phyloP scores from a whole-genome alignment of 2,113 vertebrate species.

The Elephas maximus region DNA sequence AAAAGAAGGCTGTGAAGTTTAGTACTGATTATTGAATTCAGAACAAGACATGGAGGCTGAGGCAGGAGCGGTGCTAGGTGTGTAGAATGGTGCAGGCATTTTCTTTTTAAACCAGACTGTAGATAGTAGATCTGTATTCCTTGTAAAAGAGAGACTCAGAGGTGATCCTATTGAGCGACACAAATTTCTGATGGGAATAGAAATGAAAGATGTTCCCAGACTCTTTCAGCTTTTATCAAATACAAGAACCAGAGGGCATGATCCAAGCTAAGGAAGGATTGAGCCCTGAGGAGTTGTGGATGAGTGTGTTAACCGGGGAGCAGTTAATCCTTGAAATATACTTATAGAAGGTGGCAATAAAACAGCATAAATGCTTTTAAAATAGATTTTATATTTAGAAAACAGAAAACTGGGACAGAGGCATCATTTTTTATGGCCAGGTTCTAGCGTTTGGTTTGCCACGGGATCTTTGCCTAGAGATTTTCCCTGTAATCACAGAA shows the following conservation, averaged over 20 bases:
- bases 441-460: slow-evolving; percentile 9
- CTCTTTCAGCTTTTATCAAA: slow-evolving; percentile 76
- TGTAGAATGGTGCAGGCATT: background rate
- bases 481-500: background rate
- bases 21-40: background rate
- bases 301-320: slow-evolving; percentile 31
- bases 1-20: background rate
- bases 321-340: slow-evolving; percentile 65
- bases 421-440: slow-evolving; percentile 49
- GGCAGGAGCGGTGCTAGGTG: accelerated
- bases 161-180: slow-evolving; percentile 64
- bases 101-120: slow-evolving; percentile 40
- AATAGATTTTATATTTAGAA: slow-evolving; percentile 65
- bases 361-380: slow-evolving; percentile 39
- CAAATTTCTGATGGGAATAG: slow-evolving; percentile 70
- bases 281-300: slow-evolving; percentile 41
- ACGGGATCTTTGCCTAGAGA: background rate
- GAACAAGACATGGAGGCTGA: background rate
- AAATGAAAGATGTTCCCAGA: slow-evolving; percentile 76
- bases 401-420: slow-evolving; percentile 23
- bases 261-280: slow-evolving; percentile 57
- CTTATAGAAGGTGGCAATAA: slow-evolving; percentile 21
- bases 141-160: slow-evolving; percentile 59
- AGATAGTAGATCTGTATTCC: slow-evolving; percentile 60
- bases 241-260: slow-evolving; percentile 59